phyloP scores from a whole-genome alignment of 2,888 invertebrate species.

The Ormyrus rosae region DNA sequence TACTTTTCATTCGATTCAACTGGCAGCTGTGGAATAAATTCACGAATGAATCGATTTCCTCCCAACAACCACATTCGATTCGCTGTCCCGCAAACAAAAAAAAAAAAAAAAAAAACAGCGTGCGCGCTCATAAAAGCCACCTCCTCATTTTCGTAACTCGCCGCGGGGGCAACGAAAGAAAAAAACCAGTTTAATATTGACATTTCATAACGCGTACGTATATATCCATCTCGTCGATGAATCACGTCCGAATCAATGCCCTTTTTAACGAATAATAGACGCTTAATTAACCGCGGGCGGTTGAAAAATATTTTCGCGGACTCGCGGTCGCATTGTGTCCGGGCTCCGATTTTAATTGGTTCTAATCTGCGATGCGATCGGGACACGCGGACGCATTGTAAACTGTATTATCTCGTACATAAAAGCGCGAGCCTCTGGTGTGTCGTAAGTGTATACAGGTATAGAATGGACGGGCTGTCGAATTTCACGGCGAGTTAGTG shows the following conservation, averaged over 20 bases:
- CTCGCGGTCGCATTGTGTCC: constrained; percentile 26
- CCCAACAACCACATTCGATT: neutral
- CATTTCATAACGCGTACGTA: constrained; percentile 16
- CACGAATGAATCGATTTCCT: constrained; percentile 1
- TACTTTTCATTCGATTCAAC: constrained; percentile 36
- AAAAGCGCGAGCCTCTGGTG: neutral
- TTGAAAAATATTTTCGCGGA: constrained; percentile 29
- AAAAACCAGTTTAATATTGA: constrained; percentile 11
- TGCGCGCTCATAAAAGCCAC: constrained; percentile 8
- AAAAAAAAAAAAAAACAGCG: neutral
- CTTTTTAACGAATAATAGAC: constrained; percentile 11
- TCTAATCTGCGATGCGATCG: constrained; percentile 39
- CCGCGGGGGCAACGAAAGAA: neutral
- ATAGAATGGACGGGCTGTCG: neutral
- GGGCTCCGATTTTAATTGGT: constrained; percentile 41
- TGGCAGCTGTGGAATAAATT: constrained; percentile 9
- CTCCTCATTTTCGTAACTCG: constrained; percentile 30
- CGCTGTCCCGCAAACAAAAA: neutral
- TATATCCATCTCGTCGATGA: constrained; percentile 17
- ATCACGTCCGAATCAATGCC: constrained; percentile 21
- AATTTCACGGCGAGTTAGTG: constrained; percentile 10
- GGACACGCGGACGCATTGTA: neutral
- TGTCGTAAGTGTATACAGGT: constrained; percentile 20
- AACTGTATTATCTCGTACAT: constrained; percentile 36
- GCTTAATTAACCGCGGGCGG: constrained; percentile 28